A percentile compares a stretch with the other conserved stretches of the same genome.
Conservation (phyloP, 2,113 vertebrate genomes). For the Eudyptes chrysolophus region DNA sequence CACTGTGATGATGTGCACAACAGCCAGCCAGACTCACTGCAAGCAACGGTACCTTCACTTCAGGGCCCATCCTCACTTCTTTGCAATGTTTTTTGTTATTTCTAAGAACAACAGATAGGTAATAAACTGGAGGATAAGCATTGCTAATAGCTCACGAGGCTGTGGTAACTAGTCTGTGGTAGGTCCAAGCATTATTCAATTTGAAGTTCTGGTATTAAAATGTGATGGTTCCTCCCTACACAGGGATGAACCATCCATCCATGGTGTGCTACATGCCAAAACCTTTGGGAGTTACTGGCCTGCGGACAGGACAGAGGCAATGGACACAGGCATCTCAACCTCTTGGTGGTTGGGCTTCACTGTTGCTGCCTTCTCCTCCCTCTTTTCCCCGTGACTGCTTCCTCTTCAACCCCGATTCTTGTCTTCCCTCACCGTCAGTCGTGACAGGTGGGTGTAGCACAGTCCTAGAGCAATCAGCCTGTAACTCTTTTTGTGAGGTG, state of each 20-base stretch:
- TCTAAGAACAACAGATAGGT: background rate
- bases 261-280: background rate
- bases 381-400: background rate
- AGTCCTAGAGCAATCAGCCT: background rate
- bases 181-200: background rate
- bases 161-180: background rate
- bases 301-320: background rate
- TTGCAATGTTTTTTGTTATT: background rate
- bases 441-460: background rate
- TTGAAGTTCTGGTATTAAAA: background rate
- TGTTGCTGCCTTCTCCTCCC: background rate
- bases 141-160: background rate
- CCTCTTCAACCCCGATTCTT: background rate
- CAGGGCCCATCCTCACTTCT: background rate
- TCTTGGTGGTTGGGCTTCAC: background rate
- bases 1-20: background rate
- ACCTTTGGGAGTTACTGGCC: background rate
- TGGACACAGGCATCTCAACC: background rate
- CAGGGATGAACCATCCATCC: background rate
- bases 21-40: background rate
- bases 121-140: background rate
- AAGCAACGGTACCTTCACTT: fast-evolving
- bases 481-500: background rate
- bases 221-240: background rate
- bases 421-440: fast-evolving